Conservation (phyloP, 2,797 vertebrate species). For the Schizothorax lantsangensis region DNA sequence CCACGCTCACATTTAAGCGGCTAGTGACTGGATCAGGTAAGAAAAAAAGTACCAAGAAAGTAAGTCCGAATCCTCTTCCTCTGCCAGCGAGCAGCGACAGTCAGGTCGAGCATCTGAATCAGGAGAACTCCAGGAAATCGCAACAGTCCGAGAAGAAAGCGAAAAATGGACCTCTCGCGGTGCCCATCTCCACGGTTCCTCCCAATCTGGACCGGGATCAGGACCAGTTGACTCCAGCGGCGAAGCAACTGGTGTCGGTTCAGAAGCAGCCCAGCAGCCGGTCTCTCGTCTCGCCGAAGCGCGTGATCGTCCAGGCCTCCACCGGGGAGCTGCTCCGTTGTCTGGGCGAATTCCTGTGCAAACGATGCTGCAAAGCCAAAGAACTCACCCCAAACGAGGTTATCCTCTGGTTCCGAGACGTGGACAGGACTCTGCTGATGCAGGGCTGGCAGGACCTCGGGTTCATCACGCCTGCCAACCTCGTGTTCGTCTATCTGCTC, state of each 20-base stretch:
- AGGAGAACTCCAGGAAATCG: constrained; percentile 76
- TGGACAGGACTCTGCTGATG: constrained; percentile 93
- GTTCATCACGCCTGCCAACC: constrained; percentile 95
- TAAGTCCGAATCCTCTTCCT: constrained; percentile 72
- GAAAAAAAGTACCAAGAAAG: constrained; percentile 83
- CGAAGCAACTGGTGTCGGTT: constrained; percentile 65
- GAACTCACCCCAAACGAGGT: constrained; percentile 89
- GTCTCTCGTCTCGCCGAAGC: constrained; percentile 81
- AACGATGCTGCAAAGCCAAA: constrained; percentile 91
- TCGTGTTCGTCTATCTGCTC: constrained; percentile 97
- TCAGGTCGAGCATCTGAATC: constrained; percentile 79
- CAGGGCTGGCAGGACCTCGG: constrained; percentile 99
- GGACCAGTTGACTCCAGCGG: constrained; percentile 51
- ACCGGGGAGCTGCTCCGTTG: constrained; percentile 96
- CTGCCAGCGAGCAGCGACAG: constrained; percentile 64
- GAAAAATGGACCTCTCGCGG: constrained; percentile 78
- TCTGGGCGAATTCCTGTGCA: constrained; percentile 92
- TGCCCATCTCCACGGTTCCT: constrained; percentile 78
- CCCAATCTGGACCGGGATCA: constrained; percentile 59
- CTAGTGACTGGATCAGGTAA: constrained; percentile 87
- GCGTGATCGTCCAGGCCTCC: constrained; percentile 93
- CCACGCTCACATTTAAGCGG: constrained; percentile 89
- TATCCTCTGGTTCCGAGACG: constrained; percentile 93
- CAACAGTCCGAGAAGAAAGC: constrained; percentile 81
- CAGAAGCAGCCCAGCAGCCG: constrained; percentile 77